Percentiles rank a stretch among this genome's conserved stretches.
These are phyloP conservation scores for Orycteropus afer DNA, from an alignment of 2,113 vertebrate species.

Conservation along the genomic window DNA sequence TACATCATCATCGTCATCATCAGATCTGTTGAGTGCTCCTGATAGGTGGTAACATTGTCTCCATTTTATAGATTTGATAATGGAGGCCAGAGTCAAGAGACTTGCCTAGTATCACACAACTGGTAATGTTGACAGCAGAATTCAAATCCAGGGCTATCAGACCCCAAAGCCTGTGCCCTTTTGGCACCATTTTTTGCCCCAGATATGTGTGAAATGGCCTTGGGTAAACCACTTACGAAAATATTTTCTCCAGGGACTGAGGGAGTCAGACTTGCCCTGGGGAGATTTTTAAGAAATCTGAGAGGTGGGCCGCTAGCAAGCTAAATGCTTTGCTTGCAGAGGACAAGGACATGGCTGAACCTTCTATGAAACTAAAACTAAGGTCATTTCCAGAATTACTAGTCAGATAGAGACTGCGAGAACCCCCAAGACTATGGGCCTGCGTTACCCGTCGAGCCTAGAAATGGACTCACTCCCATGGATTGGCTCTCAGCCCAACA, in stretches of 20 bases:
- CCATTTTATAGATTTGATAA: slow-evolving; percentile 4
- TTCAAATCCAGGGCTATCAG: not conserved
- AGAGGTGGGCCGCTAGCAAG: not conserved
- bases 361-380: not conserved
- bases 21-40: not conserved
- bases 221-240: not conserved
- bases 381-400: no score
- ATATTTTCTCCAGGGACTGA: not conserved
- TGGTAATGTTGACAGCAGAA: not conserved
- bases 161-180: not conserved
- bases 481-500: no score
- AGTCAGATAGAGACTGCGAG: no score
- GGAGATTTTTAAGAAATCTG: not conserved
- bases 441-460: no score
- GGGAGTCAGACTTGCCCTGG: no score
- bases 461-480: no score
- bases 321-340: not conserved
- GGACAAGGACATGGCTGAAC: not conserved
- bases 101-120: not conserved
- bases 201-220: not conserved
- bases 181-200: not conserved
- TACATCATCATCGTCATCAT: not conserved
- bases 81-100: not conserved
- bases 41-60: not conserved
- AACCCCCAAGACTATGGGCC: no score